Evolutionary conservation across 2,797 vertebrate genomes (phyloP), one percentile per base, ranked within the genome.

Genomic region (Coregonus ussuriensis): DNA sequence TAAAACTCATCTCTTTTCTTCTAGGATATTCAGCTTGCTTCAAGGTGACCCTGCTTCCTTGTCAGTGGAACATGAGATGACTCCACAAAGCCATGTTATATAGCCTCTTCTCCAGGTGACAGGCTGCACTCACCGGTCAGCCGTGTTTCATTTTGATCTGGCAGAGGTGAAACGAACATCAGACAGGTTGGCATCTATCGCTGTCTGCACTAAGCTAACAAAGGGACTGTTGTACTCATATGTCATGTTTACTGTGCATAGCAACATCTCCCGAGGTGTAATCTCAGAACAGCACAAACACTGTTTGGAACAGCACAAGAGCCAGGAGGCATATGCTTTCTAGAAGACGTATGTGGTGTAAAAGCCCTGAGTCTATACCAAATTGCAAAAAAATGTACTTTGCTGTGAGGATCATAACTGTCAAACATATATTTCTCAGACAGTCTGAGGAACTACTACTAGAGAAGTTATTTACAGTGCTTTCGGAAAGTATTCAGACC

Each of bases 171-270:
- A 86, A 87, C 78, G 76, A 72, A 4, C 33, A 52, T 52, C 53
- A 71, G 70, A 85, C 84, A 84, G 82, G 86, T 86, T 78, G 83
- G 85, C 76, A 71, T 53, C 76, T 78, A 69, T 77, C 72, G 41
- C 81, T 75, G 74, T 82, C 77, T 81, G 75, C 83, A 71, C 75
- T 75, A 85, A 75, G 79, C 74, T 79, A 85, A 87, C 84, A 86
- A 89, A 89, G 81, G 79, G 74, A 53, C 59, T 74, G 84, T 88
- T 88, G 82, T 88, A 73, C 41, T 63, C 78, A 71, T 4, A 54
- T 81, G 82, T 89, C 88, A 84, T 82, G 81, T 86, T 35, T 67
- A 63, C 7, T 15, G 33, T 35, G 31, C 65, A 67, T 67, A 11
- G 65, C 29, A 15, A 18, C 65, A 31, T 67, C 21, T 63, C 25